phyloP scores from a whole-genome alignment of 2,113 vertebrate species.

The Muscicapa adusta region DNA sequence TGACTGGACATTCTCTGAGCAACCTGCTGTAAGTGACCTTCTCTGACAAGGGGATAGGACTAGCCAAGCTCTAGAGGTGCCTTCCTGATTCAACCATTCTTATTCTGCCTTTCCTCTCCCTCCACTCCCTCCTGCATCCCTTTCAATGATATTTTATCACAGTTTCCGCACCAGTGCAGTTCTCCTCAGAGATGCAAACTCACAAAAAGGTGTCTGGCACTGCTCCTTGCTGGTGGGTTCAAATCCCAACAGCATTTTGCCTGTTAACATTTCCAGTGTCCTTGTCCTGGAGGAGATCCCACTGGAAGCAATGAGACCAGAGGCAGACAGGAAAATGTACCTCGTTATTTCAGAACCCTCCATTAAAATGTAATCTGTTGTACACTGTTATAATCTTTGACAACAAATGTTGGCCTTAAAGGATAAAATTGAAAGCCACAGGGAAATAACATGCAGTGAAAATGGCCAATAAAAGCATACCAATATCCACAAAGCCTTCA shows the following conservation, averaged over 20 bases:
- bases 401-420: neutral
- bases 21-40: neutral
- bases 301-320: neutral
- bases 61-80: neutral
- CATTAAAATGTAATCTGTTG: neutral
- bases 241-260: neutral
- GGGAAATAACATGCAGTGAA: conserved; percentile 4
- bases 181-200: neutral
- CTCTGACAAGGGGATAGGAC: neutral
- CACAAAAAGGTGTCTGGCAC: neutral
- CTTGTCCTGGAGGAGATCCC: neutral
- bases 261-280: neutral
- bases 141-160: neutral
- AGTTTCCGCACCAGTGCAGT: neutral
- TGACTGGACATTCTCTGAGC: neutral
- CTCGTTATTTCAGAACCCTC: neutral
- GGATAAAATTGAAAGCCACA: neutral
- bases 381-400: neutral
- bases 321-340: neutral
- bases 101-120: neutral
- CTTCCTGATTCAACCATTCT: neutral
- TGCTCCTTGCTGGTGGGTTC: neutral
- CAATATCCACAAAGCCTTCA: neutral
- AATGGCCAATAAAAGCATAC: neutral
- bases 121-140: neutral